Conservation (phyloP, 2,113 vertebrate species). For the Maccullochella peelii region DNA sequence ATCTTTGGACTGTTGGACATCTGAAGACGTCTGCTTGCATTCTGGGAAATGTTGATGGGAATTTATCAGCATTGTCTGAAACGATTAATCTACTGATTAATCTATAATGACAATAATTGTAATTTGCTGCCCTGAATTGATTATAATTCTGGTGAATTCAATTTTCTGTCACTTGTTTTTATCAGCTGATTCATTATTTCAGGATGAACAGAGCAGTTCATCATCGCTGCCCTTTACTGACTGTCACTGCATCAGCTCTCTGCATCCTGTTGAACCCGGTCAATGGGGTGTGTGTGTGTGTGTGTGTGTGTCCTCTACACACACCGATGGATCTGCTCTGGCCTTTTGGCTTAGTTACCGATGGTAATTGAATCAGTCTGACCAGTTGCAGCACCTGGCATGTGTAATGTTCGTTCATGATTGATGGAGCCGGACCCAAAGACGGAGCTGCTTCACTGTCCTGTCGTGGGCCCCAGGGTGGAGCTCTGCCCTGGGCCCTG, state of each 20-base stretch:
- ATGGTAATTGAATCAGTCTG: slow-evolving; percentile 73
- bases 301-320: slow-evolving; percentile 2
- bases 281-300: not conserved
- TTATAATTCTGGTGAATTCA: not conserved
- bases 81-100: no score
- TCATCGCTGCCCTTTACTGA: not conserved
- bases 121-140: not conserved
- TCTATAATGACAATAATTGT: no score
- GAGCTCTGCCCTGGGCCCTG: slow-evolving; percentile 17
- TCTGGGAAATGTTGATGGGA: no score
- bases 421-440: slow-evolving; percentile 53
- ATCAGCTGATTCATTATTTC: not conserved
- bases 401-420: slow-evolving; percentile 79
- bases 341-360: slow-evolving; percentile 73
- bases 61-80: not conserved
- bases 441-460: slow-evolving; percentile 21
- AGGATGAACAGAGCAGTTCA: not conserved
- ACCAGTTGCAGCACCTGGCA: slow-evolving; percentile 50
- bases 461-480: not conserved
- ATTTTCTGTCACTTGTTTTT: not conserved
- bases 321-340: slow-evolving; percentile 4
- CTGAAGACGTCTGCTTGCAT: no score
- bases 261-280: slow-evolving; percentile 29
- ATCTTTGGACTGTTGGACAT: no score
- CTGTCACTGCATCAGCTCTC: not conserved